Conservation (phyloP, 2,888 invertebrate genomes). For the Nemotelus nigrinus region DNA sequence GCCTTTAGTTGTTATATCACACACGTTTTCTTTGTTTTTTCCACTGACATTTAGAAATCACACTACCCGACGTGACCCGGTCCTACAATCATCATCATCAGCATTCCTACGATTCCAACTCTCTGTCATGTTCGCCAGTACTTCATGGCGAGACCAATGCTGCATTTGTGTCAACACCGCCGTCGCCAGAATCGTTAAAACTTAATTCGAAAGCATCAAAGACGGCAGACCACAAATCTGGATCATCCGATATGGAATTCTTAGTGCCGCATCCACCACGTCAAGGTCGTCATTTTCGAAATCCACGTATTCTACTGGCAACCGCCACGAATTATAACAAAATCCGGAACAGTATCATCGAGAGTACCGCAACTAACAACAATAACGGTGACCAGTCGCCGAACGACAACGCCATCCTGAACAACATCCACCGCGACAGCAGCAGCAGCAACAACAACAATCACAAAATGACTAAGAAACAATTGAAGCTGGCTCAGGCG, state of each 20-base stretch:
- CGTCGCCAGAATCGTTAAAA: conserved; percentile 23
- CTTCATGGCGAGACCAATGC: conserved; percentile 39
- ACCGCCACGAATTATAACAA: neutral
- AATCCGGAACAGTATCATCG: conserved; percentile 6
- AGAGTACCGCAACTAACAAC: conserved; percentile 16
- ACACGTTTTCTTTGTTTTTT: conserved; percentile 48
- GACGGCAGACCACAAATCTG: conserved; percentile 39
- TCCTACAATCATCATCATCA: conserved; percentile 42
- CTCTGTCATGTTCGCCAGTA: conserved; percentile 5
- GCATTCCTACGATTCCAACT: conserved; percentile 16
- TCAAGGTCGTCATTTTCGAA: conserved; percentile 66
- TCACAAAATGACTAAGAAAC: conserved; percentile 71
- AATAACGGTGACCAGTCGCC: conserved; percentile 20
- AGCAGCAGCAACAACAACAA: conserved; percentile 38
- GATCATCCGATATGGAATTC: conserved; percentile 61
- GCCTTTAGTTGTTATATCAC: too few relatives aligned
- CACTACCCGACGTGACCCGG: conserved; percentile 54
- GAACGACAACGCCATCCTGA: conserved; percentile 28
- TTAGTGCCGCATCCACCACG: conserved; percentile 57
- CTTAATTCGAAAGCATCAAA: neutral
- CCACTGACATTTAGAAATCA: conserved; percentile 54
- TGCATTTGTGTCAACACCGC: conserved; percentile 33
- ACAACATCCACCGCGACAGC: neutral
- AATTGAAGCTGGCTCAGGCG: conserved; percentile 75
- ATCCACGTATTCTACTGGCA: conserved; percentile 52